Evolutionary conservation across 1,140 invertebrate genomes (phyloP), one percentile per base, ranked within the genome.

Genomic region (Marisa cornuarietis): DNA sequence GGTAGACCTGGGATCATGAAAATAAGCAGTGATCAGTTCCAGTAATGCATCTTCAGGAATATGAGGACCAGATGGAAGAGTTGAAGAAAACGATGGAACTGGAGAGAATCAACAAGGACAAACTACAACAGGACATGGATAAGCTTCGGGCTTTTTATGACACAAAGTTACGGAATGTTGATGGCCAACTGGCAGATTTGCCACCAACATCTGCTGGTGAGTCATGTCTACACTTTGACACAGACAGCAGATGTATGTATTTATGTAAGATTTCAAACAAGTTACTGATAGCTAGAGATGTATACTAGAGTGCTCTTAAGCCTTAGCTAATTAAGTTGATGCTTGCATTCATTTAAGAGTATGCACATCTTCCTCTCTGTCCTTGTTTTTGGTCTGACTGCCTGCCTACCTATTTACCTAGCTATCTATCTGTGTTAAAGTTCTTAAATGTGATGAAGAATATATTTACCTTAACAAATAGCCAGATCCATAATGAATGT

Each of bases 71-170:
- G 82, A 92, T 95, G 87, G 68, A 88, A 68, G 90, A 93, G 79
- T 85, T 95, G 81, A 88, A 92, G 82, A 78, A 87, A 49, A 92
- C 92, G 79, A 93, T 92, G 88, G 92, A 94, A 85, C 88, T 91
- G 68, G 94, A 94, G 86, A 92, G 93, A 86, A 88, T 91, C 74
- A 92, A 88, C 81, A 93, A 94, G 83, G 91, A 90, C 20, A 91
- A 93, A 84, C 87, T 94, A 9, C 92, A 94, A 87, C 87, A 92
- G 65, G 93, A 94, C 85, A 92, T 94, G 83, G 86, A 90, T 63
- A 90, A 92, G 80, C 87, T 94, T 24, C 92, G 92, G 81, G 85
- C 88, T 61, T 91, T 93, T 73, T 94, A 94, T 85, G 93, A 94
- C 83, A 87, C 90, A 52, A 91, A 93, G 81, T 83, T 93, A 58